phyloP scores from a whole-genome alignment of 2,797 vertebrate genomes.

The Emydoidea blandingii region DNA sequence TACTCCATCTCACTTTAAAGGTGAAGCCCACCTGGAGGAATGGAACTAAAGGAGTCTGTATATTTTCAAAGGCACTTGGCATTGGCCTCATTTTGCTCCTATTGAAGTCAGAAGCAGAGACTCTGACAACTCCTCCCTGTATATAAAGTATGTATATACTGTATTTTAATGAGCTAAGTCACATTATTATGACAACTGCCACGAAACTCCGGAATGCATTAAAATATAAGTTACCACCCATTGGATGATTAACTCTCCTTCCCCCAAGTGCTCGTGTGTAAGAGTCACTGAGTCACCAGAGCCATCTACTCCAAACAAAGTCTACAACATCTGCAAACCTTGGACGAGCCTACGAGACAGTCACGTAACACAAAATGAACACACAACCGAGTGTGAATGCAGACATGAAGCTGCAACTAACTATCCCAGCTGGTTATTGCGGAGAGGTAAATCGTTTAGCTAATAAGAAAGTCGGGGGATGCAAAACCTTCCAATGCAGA shows the following conservation, averaged over 20 bases:
- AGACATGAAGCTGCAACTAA: not conserved
- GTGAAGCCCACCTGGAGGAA: not conserved
- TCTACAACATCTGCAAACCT: not conserved
- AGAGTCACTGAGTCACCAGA: not conserved
- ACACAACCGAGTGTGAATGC: not conserved
- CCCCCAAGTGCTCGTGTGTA: not conserved
- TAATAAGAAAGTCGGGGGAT: not conserved
- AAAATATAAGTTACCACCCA: not conserved
- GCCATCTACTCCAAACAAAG: not conserved
- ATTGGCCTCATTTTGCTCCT: not conserved
- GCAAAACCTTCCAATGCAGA: not conserved
- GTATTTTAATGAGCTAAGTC: not conserved
- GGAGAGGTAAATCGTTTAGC: not conserved
- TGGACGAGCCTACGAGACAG: slow-evolving; percentile 4
- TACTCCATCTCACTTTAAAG: not conserved
- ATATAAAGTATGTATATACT: not conserved
- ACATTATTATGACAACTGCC: not conserved
- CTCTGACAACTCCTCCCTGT: slow-evolving; percentile 2
- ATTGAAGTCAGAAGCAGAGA: not conserved
- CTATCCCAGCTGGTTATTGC: not conserved
- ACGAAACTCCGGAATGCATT: not conserved
- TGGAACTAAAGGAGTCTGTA: not conserved
- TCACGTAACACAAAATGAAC: not conserved
- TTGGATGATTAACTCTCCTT: not conserved
- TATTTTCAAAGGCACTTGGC: not conserved